Percentiles rank a stretch among this genome's conserved stretches.
These are phyloP conservation scores for Metacarcinus magister DNA, from an alignment of 2,888 invertebrate genomes.

Conservation along the genomic window DNA sequence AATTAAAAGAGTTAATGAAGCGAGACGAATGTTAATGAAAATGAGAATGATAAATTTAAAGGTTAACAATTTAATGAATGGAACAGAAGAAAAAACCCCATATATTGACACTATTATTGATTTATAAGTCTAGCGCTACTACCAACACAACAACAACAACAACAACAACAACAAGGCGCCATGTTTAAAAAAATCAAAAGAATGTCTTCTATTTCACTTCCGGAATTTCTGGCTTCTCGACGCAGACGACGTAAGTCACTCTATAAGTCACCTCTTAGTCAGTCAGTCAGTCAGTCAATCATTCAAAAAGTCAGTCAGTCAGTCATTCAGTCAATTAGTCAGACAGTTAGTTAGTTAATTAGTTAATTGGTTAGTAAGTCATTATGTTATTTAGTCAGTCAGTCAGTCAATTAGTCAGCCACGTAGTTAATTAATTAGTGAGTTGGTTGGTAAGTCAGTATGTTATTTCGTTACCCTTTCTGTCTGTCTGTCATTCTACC, in stretches of 20 bases:
- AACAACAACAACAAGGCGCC: neutral
- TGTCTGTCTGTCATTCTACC: neutral
- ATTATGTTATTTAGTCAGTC: neutral
- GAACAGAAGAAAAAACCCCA: neutral
- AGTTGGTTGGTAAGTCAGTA: neutral
- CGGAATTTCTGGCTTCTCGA: slow-evolving; percentile 68
- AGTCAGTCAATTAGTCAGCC: neutral
- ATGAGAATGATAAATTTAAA: neutral
- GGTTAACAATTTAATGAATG: neutral
- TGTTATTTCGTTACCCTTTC: neutral
- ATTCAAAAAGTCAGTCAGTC: neutral
- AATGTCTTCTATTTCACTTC: slow-evolving; percentile 72
- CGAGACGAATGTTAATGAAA: neutral
- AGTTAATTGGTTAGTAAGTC: too few species aligned
- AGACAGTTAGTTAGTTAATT: neutral
- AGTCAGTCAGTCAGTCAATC: neutral
- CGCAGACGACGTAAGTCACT: slow-evolving; percentile 68
- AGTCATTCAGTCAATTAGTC: neutral
- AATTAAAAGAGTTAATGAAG: neutral
- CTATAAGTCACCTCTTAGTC: neutral
- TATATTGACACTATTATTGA: neutral
- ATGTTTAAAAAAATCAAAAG: slow-evolving; percentile 77
- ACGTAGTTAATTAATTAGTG: neutral
- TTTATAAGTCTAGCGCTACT: neutral
- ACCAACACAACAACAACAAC: neutral